phyloP scores from a whole-genome alignment of 2,797 vertebrate species.

The Rhincodon typus region DNA sequence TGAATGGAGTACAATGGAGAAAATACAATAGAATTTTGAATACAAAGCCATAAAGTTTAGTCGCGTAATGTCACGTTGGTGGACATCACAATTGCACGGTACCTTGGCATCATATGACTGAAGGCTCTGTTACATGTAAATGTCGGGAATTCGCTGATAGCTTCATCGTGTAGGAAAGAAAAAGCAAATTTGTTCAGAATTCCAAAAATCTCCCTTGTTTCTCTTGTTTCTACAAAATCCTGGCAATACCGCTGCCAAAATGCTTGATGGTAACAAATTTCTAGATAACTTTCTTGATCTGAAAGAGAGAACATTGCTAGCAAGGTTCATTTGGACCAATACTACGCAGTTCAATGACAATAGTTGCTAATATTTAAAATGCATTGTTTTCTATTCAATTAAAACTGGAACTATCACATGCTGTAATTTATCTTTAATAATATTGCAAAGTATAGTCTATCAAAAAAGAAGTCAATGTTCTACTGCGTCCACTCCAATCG shows the following conservation, averaged over 20 bases:
- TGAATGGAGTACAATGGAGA: background rate
- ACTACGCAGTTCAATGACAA: background rate
- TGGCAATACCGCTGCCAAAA: conserved; percentile 43
- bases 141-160: background rate
- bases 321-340: background rate
- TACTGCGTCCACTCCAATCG: background rate
- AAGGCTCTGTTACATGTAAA: background rate
- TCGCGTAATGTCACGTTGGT: background rate
- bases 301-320: conserved; percentile 25
- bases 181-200: conserved; percentile 46
- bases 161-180: conserved; percentile 39
- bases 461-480: background rate
- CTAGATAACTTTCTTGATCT: conserved; percentile 45
- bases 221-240: conserved; percentile 48
- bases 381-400: background rate
- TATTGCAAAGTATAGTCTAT: background rate
- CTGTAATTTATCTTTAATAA: background rate
- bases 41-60: background rate
- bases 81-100: conserved; percentile 25
- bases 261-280: conserved; percentile 44
- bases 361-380: background rate
- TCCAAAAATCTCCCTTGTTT: conserved; percentile 44
- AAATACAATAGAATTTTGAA: background rate
- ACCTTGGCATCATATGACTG: conserved; percentile 41
- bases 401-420: background rate